Evolutionary conservation across 2,797 vertebrate species (phyloP), one percentile per base, ranked within the genome.

Genomic region (Distichodus sexfasciatus): DNA sequence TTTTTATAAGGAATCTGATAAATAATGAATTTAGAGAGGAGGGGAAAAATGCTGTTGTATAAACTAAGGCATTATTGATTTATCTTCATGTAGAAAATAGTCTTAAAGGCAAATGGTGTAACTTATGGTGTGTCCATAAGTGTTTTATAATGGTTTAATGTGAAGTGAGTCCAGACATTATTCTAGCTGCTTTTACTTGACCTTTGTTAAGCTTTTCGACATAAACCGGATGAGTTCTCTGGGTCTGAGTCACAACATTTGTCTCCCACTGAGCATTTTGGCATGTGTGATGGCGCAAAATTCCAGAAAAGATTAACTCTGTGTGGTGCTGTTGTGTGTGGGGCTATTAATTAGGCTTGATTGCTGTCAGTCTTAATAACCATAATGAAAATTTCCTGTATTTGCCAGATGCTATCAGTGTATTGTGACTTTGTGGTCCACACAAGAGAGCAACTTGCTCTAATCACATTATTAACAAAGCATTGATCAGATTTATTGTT

Each of bases 251-350:
- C 67, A 58, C 62, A 66, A 26, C 73, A 51, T 35, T 40, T 71
- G 62, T 63, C 54, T 76, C 69, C 72, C 59, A 59, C 54, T 71
- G 62, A 77, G 73, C 44, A 69, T 71, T 48, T 57, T 78, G 76
- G 66, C 58, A 71, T 72, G 60, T 47, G 29, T 69, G 70, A 71
- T 28, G 0, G 3, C 69, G 67, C 35, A 38, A 28, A 75, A 66
- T 74, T 73, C 71, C 54, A 59, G 54, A 33, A 74, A 75, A 48
- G 51, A 75, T 76, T 83, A 74, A 81, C 44, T 78, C 77, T 83
- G 66, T 74, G 72, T 79, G 72, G 68, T 73, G 15, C 3, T 31
- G 36, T 76, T 76, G 79, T 80, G 65, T 72, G 64, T 69, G 26
- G 26, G 12, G 3, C 17, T 41, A 15, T 54, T 14, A 29, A 50